These are phyloP conservation scores for Grapholita molesta DNA, from an alignment of 1,140 invertebrate species.

Conservation along the genomic window DNA sequence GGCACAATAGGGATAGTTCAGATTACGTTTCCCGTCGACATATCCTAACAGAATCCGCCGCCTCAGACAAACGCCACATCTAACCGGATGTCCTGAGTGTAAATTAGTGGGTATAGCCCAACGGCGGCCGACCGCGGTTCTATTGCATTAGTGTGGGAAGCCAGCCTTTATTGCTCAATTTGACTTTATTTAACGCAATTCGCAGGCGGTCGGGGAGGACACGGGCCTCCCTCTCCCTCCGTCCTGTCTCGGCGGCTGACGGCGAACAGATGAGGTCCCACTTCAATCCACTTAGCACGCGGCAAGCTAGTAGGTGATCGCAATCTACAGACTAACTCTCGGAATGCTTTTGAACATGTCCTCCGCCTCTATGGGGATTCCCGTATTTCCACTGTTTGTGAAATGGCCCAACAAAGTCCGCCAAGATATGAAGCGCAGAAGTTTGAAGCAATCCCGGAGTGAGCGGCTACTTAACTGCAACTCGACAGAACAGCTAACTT, in stretches of 20 bases:
- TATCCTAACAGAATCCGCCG: not conserved
- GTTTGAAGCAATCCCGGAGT: constrained; percentile 14
- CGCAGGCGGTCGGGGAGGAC: constrained; percentile 38
- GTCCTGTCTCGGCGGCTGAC: constrained; percentile 48
- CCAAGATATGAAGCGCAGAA: constrained; percentile 11
- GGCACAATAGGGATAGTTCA: not conserved
- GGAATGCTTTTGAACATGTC: constrained; percentile 35
- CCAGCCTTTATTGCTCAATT: constrained; percentile 77
- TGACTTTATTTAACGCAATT: constrained; percentile 77
- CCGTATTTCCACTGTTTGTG: not conserved
- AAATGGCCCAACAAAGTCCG: constrained; percentile 14
- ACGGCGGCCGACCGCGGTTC: constrained; percentile 46
- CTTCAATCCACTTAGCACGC: constrained; percentile 72
- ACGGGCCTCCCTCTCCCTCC: constrained; percentile 23
- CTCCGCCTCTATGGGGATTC: constrained; percentile 6
- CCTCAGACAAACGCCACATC: constrained; percentile 5
- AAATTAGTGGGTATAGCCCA: constrained; percentile 58
- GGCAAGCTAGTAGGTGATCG: constrained; percentile 55
- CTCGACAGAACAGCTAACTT: constrained; percentile 15
- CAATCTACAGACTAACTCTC: constrained; percentile 51
- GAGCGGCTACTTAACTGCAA: constrained; percentile 16
- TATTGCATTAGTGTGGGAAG: constrained; percentile 63
- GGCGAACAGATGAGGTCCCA: constrained; percentile 70
- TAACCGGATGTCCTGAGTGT: constrained; percentile 26
- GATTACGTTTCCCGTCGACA: not conserved